A percentile compares a stretch with the other conserved stretches of the same genome.
Conservation (phyloP, 2,888 invertebrate species). For the Rhimphoctona megacephalus region DNA sequence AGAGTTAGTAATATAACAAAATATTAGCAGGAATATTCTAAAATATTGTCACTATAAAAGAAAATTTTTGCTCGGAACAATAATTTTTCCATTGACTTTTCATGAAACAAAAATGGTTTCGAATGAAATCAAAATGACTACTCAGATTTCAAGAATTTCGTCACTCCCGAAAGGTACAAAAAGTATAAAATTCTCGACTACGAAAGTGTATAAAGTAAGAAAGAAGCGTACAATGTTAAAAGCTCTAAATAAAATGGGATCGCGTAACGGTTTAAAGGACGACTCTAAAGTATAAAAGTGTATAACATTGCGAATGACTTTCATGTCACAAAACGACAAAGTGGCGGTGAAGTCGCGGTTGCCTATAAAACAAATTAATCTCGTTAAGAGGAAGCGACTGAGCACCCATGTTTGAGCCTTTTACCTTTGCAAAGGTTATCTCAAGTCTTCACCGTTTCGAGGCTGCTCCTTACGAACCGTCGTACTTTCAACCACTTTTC, state of each 20-base stretch:
- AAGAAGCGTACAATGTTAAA: constrained; percentile 34
- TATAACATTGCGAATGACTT: constrained; percentile 76
- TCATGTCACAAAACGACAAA: constrained; percentile 76
- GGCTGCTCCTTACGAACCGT: constrained; percentile 20
- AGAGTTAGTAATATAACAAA: neutral
- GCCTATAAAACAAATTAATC: constrained; percentile 83
- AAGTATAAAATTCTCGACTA: neutral
- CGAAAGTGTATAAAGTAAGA: neutral
- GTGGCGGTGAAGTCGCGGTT: constrained; percentile 77
- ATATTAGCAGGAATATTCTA: neutral
- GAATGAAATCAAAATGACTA: neutral
- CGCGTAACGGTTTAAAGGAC: constrained; percentile 65
- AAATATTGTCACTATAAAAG: neutral
- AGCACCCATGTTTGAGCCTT: constrained; percentile 73
- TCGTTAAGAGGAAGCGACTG: constrained; percentile 79
- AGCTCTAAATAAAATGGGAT: constrained; percentile 44
- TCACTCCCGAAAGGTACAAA: neutral
- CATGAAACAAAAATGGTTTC: neutral
- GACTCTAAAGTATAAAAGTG: constrained; percentile 61
- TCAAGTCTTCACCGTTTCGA: constrained; percentile 51
- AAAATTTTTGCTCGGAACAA: neutral
- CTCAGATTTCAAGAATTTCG: neutral
- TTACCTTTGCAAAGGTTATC: constrained; percentile 74
- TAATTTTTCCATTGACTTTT: too few relatives aligned
- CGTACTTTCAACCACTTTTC: constrained; percentile 52